Base-by-base conservation (phyloP, 2,888 invertebrate genomes). In the Subacronicta megacephala region DNA sequence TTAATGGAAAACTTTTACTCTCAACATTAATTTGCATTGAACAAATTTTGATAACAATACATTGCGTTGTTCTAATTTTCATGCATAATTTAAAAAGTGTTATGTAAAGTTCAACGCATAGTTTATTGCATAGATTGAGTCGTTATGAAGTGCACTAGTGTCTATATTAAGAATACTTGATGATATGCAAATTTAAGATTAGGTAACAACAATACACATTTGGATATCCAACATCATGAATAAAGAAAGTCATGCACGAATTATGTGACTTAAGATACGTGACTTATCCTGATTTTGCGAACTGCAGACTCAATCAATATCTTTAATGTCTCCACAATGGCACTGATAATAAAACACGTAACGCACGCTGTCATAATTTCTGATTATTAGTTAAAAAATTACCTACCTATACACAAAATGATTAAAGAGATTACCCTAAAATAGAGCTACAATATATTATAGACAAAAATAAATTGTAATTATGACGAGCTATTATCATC, bases 271-370 rank as follows among this genome's bases (percentile, higher is more conserved):
- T 49, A 41, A 52, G 49, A 49, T 53, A 73, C 72, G 75, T 74
- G 67, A 61, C 75, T 57, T 67, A 29, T 51, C 38, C 35, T 35
- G 41, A 43, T 70, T 74, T 63, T 38, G 20, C 42, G 50, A 61
- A 59, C 41, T 54, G 61, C 62, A 53, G 35, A 53, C 62, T 45
- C 54, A 59, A 51, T 53, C 59, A 38, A 72, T 59, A 57, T 57
- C 51, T 52, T 43, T 36, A 41, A 55, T 55, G 58, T 56, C 38
- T 44, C 33, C 31, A 60, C 40, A 42, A 61, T 44, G 44, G 12
- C 33, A 53, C 47, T 26, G 33, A 63, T 53, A 53, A 58, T 51
- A 55, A 55, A 40, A 47, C 20, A 42, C 44, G 31, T 33, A 41
- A 50, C 23, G 33, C 26, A n/a, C n/a, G 2, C 2, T 33, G 54